Base-by-base conservation (phyloP, 2,888 invertebrate genomes). In the Rhyacophila evoluta region DNA sequence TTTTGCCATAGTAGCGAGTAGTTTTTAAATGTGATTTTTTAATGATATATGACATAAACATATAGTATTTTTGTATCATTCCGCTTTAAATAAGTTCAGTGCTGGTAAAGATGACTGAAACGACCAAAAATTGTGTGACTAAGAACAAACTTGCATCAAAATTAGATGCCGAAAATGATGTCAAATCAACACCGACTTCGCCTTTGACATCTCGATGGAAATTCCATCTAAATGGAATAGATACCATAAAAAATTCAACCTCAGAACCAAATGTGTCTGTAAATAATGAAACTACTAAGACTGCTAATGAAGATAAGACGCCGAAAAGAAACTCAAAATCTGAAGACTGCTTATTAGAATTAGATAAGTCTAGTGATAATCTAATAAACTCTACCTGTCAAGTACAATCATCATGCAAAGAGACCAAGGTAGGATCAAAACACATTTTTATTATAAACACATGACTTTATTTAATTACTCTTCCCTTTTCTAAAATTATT, bases 301-400 rank as follows among this genome's bases (percentile, higher is more conserved):
- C 81, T 79, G 80, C 69, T 36, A 33, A 25, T 55, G 78, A 79
- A 29, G 81, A 81, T 68, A 75, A 79, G 29, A 74, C 28, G 33
- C n/a, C 76, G 12, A 82, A 82, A 77, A 75, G 82, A 76, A 82
- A 79, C 72, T 82, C 82, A 27, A 82, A 82, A 70, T 82, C 82
- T 79, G 82, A 82, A 82, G 82, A 82, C 70, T 82, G 82, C 75
- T 79, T 82, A 79, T 78, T 82, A 76, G 81, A 82, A 28, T 80
- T 81, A 81, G 81, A 81, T 78, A 81, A 79, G 77, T 38, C 79
- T 55, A 75, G 71, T 81, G 79, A 75, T 72, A 79, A 73, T 37
- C 41, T 76, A 71, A 33, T 76, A 76, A 41, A 29, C n/a, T 71
- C 39, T 75, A 38, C 75, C 39, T 73, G 71, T 19, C 72, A 75